These are phyloP conservation scores for Nematolebias whitei DNA, from an alignment of 2,113 vertebrate species.

Conservation along the genomic window DNA sequence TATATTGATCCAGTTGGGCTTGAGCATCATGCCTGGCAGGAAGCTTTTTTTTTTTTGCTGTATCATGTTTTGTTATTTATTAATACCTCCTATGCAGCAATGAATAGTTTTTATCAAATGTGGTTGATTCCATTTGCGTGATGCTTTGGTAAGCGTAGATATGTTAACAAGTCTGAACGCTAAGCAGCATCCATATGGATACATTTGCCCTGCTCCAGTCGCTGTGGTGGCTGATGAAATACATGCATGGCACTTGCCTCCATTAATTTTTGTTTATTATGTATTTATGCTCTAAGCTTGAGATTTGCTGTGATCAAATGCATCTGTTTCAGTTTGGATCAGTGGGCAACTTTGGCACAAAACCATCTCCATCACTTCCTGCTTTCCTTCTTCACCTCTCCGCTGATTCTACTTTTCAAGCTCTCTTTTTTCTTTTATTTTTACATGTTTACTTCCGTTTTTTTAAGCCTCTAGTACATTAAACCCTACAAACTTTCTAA, in stretches of 20 bases:
- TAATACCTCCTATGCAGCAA: conserved; percentile 26
- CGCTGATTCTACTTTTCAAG: conserved; percentile 38
- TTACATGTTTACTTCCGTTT: conserved; percentile 32
- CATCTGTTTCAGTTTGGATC: conserved; percentile 75
- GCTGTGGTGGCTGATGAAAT: conserved; percentile 66
- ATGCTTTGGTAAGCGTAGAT: conserved; percentile 65
- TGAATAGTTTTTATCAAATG: conserved; percentile 57
- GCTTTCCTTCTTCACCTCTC: conserved; percentile 51
- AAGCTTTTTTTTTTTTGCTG: conserved; percentile 23
- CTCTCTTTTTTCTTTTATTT: conserved; percentile 21
- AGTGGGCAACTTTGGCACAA: conserved; percentile 68
- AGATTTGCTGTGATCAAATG: conserved; percentile 79
- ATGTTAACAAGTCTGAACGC: conserved; percentile 75
- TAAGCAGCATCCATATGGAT: conserved; percentile 80
- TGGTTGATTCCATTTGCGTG: conserved; percentile 52
- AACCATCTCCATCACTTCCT: conserved; percentile 57
- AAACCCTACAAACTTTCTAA: conserved; percentile 47
- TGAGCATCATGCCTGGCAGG: conserved; percentile 48
- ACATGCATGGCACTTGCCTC: conserved; percentile 56
- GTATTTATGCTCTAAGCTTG: conserved; percentile 77
- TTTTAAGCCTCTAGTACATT: conserved; percentile 51
- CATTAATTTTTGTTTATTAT: conserved; percentile 79
- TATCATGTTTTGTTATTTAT: conserved; percentile 50
- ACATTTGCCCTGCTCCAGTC: conserved; percentile 68
- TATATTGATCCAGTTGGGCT: conserved; percentile 61